phyloP scores from a whole-genome alignment of 1,140 invertebrate species.

The Stenopsyche tienmushanensis region DNA sequence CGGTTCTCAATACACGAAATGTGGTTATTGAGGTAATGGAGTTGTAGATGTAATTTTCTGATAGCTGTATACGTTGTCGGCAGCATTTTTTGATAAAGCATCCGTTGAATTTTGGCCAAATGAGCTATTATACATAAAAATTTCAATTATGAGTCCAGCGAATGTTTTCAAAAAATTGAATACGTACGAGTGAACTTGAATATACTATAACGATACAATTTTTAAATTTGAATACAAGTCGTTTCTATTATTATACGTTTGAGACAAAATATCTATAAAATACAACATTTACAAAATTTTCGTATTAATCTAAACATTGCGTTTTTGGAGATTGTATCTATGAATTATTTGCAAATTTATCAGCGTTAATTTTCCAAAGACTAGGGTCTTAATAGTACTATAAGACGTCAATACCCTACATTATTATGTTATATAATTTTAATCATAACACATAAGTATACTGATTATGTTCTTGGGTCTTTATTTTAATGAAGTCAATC shows the following conservation, averaged over 20 bases:
- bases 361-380: too few relatives aligned
- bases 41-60: background rate
- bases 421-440: too few relatives aligned
- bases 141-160: background rate
- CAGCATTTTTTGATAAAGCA: background rate
- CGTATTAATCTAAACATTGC: too few relatives aligned
- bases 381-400: too few relatives aligned
- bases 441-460: too few relatives aligned
- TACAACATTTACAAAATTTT: background rate
- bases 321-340: too few relatives aligned
- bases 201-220: background rate
- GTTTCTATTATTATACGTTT: background rate
- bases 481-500: too few relatives aligned
- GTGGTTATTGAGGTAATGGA: background rate
- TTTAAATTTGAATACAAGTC: background rate
- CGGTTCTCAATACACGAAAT: background rate
- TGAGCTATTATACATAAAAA: background rate
- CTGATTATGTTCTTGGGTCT: too few relatives aligned
- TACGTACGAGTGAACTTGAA: background rate
- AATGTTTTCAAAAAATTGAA: background rate
- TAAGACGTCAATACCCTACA: too few relatives aligned
- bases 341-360: too few relatives aligned
- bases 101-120: background rate
- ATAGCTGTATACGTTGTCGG: background rate
- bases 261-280: background rate